Evolutionary conservation across 2,113 vertebrate genomes (phyloP).

Genomic region (Tupaia chinensis): DNA sequence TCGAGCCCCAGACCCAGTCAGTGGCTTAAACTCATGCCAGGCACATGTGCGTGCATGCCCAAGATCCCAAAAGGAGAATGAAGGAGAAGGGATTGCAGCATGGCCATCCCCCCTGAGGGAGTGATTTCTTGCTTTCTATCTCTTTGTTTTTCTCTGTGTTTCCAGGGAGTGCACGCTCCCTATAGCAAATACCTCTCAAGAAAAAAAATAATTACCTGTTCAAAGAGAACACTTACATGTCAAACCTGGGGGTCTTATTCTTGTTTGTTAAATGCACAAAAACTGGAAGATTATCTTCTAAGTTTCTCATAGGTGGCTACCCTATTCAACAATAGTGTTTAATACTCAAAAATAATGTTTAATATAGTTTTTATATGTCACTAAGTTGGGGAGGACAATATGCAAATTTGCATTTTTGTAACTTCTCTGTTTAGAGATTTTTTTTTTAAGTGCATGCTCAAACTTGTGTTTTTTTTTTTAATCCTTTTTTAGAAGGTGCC

Average conservation of each 20-base stretch:
- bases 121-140: no score
- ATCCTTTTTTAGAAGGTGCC: neutral
- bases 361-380: neutral
- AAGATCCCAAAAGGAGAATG: no score
- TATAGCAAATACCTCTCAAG: no score
- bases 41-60: no score
- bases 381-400: neutral
- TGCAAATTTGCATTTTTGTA: neutral
- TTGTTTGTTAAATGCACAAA: neutral
- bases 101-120: no score
- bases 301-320: neutral
- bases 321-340: neutral
- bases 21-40: no score
- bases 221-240: neutral
- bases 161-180: no score
- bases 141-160: no score
- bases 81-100: no score
- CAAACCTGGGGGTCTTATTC: neutral
- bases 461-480: constrained; percentile 32
- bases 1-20: no score
- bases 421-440: neutral
- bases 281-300: neutral
- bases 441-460: neutral
- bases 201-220: neutral
- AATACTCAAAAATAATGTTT: no score